Evolutionary conservation across 37 sponge, comb jelly and placozoan genomes (phyloP), one percentile per base, ranked within the genome.

Genomic region (Halisarca cf. caerulea): DNA sequence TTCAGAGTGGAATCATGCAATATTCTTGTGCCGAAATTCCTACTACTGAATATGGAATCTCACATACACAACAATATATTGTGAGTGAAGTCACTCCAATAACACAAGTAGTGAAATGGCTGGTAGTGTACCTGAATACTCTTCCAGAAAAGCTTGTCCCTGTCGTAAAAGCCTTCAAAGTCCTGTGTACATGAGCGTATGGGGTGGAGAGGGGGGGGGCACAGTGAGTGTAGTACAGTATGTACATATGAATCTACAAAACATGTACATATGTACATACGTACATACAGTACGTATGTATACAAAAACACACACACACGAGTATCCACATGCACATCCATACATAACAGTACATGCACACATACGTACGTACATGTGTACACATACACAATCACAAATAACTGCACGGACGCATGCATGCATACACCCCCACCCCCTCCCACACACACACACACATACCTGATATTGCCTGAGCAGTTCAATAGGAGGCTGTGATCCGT

Each of bases 401-500:
- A 23, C 11, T 17, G 17, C 57, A 54, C 57, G 17, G 17, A 54
- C 57, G 17, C 57, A 54, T 17, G 17, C 57, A 54, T 17, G 17
- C 57, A 54, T 17, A 54, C 32, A 25, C 69, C 14, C 32, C 14
- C 69, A 28, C 69, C 15, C 25, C n/a, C n/a, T n/a, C n/a, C n/a
- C n/a, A n/a, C n/a, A n/a, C 51, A 47, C 51, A 47, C 51, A 47
- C 51, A 47, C 51, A 47, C 51, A 47, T 59, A 82, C 82, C 83
- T 91, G 94, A 71, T 94, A 96, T 81, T 98, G 99, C 79, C 99
- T 53, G 18, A 98, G 85, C 24, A 98, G 90, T 64, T 98, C 99
- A 60, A 98, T 92, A n/a, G 99, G 97, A 58, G 99, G 99, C 86
- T 98, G 99, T 24, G 97, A 92, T n/a, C 99, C 99, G 83, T 96